Evolutionary conservation across 2,888 invertebrate species (phyloP).

Genomic region (Drosophila imparisetae): DNA sequence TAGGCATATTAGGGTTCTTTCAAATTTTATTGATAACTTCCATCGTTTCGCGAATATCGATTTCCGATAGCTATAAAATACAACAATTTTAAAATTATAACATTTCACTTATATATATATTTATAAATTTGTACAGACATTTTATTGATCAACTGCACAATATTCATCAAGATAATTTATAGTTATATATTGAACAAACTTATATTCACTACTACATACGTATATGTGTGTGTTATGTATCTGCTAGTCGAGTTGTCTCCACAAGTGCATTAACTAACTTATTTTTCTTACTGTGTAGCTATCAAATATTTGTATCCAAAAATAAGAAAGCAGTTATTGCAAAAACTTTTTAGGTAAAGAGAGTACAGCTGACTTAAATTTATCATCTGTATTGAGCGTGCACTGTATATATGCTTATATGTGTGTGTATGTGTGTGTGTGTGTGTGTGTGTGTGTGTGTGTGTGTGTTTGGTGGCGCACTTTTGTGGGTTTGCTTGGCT

Average conservation of each 20-base stretch:
- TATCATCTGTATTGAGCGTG: not conserved
- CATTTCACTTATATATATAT: not conserved
- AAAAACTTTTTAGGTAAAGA: not conserved
- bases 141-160: not conserved
- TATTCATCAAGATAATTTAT: not conserved
- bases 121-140: too few species aligned
- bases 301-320: not conserved
- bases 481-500: conserved; percentile 46
- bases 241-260: not conserved
- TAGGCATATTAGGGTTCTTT: not conserved
- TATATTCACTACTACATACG: not conserved
- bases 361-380: not conserved
- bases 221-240: not conserved
- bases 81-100: not conserved
- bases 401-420: not conserved
- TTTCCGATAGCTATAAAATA: not conserved
- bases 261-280: not conserved
- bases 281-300: not conserved
- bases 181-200: not conserved
- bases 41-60: not conserved
- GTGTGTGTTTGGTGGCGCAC: conserved; percentile 12
- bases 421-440: not conserved
- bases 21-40: not conserved
- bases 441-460: not conserved
- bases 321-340: not conserved